Percentiles rank a stretch among this genome's conserved stretches.
phyloP scores from a whole-genome alignment of 2,113 vertebrate genomes.

The Ceuthmochares aereus region DNA sequence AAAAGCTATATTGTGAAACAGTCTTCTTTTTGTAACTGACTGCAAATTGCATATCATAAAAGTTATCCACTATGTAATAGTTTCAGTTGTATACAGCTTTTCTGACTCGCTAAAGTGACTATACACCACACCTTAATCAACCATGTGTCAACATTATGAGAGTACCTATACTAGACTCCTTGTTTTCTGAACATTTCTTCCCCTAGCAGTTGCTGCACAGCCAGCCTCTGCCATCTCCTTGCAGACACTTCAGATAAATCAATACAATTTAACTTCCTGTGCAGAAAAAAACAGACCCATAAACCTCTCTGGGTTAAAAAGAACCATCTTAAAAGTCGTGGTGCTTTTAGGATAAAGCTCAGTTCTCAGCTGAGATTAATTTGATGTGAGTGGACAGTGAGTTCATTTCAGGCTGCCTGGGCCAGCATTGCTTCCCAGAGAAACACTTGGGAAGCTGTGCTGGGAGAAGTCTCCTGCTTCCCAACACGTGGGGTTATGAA shows the following conservation, averaged over 20 bases:
- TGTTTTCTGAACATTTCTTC: neutral
- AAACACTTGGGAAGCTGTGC: neutral
- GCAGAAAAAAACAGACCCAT: neutral
- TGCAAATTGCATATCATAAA: neutral
- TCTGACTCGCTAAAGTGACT: neutral
- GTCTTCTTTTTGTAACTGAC: conserved; percentile 32
- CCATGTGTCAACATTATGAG: neutral
- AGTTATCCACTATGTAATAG: neutral
- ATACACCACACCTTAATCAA: neutral
- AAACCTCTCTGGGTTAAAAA: neutral
- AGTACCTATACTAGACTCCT: neutral
- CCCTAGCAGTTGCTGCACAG: conserved; percentile 21
- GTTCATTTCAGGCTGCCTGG: neutral
- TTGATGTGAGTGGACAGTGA: neutral
- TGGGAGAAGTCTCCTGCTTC: neutral
- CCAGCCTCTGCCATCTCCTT: neutral
- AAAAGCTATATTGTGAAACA: neutral
- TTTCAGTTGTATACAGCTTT: neutral
- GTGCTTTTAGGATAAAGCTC: neutral
- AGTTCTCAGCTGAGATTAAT: neutral
- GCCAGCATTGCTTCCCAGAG: neutral
- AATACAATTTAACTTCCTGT: neutral
- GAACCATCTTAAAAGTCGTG: neutral
- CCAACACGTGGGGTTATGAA: rapidly evolving
- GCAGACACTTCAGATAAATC: neutral